These are phyloP conservation scores for Spea multiplicata DNA, from an alignment of 2,113 vertebrate species.

Conservation along the genomic window DNA sequence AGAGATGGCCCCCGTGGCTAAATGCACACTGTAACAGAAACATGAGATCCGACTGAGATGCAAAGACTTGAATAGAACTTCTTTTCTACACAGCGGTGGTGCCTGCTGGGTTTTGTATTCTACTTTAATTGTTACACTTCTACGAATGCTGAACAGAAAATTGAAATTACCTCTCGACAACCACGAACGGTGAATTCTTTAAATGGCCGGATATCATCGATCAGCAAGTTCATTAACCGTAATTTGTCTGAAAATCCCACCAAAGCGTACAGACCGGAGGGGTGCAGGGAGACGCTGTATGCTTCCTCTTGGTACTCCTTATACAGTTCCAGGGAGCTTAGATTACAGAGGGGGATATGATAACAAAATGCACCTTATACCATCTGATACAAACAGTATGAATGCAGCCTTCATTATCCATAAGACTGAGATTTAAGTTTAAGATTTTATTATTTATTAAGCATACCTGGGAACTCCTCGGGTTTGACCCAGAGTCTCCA, in stretches of 20 bases:
- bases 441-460: no score
- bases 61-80: not conserved
- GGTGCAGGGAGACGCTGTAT: constrained; percentile 82
- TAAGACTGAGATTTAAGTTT: no score
- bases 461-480: no score
- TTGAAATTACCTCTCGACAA: constrained; percentile 79
- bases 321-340: constrained; percentile 80
- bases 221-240: constrained; percentile 82
- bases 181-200: constrained; percentile 84
- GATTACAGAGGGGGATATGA: constrained; percentile 16
- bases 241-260: constrained; percentile 92
- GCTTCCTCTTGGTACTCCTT: constrained; percentile 88
- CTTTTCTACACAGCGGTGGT: no score
- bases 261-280: constrained; percentile 83
- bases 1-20: constrained; percentile 89
- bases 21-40: constrained; percentile 77
- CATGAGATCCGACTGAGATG: not conserved
- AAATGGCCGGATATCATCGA: constrained; percentile 81
- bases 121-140: no score
- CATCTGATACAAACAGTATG: no score
- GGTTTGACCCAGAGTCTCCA: no score
- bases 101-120: no score
- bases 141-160: no score
- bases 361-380: not conserved
- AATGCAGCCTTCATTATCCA: no score